Conservation (phyloP, 2,797 vertebrate genomes). For the Phoebastria nigripes region DNA sequence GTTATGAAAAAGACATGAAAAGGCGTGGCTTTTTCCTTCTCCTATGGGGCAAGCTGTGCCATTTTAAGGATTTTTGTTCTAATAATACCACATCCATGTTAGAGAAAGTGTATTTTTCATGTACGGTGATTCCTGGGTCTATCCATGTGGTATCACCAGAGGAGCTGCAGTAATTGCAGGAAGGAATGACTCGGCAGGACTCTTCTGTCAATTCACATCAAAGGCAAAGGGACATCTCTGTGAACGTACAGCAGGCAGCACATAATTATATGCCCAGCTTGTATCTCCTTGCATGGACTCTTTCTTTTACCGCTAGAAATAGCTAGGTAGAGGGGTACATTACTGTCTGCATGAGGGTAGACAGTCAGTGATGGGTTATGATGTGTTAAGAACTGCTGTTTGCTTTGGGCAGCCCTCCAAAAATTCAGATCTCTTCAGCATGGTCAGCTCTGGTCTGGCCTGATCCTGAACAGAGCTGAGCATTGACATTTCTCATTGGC, state of each 20-base stretch:
- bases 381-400: neutral
- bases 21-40: fast-evolving
- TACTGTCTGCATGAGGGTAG: neutral
- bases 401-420: neutral
- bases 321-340: neutral
- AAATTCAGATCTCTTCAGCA: neutral
- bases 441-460: neutral
- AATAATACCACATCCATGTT: too few relatives aligned
- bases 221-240: neutral
- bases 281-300: neutral
- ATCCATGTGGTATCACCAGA: neutral
- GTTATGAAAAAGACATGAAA: neutral
- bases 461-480: neutral
- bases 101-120: neutral
- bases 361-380: too few relatives aligned
- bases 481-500: neutral
- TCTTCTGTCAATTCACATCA: neutral
- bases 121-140: neutral
- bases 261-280: neutral
- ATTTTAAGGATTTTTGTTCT: neutral
- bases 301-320: neutral
- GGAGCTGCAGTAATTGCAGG: neutral
- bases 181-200: neutral
- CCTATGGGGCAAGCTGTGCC: neutral
- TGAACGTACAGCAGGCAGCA: neutral